phyloP scores from a whole-genome alignment of 2,888 invertebrate genomes.

The Apoda limacodes region DNA sequence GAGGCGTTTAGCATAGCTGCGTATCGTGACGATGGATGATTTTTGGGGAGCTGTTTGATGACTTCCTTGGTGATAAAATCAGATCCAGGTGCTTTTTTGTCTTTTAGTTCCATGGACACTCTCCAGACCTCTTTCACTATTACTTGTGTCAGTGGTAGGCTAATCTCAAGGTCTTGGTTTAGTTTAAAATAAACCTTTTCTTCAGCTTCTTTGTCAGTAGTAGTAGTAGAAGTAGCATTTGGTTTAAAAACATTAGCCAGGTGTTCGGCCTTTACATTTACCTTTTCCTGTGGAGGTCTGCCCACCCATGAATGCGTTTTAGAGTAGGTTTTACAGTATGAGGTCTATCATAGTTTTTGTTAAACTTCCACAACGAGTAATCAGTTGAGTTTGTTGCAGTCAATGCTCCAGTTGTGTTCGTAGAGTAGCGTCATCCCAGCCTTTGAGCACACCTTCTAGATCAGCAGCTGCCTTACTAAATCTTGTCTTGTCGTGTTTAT shows the following conservation, averaged over 20 bases:
- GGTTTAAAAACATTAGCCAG: slow-evolving; percentile 2
- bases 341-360: no score
- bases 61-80: slow-evolving; percentile 16
- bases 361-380: no score
- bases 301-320: slow-evolving; percentile 1
- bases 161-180: slow-evolving; percentile 3
- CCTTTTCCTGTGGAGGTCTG: slow-evolving; percentile 3
- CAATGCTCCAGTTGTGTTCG: no score
- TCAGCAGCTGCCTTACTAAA: no score
- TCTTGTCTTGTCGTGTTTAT: no score
- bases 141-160: not conserved
- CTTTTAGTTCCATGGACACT: slow-evolving; percentile 4
- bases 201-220: not conserved
- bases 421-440: no score
- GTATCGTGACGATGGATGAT: no score
- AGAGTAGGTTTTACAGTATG: not conserved
- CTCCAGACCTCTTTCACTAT: slow-evolving; percentile 3
- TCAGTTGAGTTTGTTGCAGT: no score
- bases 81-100: slow-evolving; percentile 19
- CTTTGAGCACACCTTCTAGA: no score
- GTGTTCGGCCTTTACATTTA: slow-evolving; percentile 2
- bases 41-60: slow-evolving; percentile 13
- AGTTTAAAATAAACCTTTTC: no score
- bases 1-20: no score
- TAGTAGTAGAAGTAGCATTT: not conserved